phyloP scores from a whole-genome alignment of 1,140 invertebrate species.

The Drosophila lowei region DNA sequence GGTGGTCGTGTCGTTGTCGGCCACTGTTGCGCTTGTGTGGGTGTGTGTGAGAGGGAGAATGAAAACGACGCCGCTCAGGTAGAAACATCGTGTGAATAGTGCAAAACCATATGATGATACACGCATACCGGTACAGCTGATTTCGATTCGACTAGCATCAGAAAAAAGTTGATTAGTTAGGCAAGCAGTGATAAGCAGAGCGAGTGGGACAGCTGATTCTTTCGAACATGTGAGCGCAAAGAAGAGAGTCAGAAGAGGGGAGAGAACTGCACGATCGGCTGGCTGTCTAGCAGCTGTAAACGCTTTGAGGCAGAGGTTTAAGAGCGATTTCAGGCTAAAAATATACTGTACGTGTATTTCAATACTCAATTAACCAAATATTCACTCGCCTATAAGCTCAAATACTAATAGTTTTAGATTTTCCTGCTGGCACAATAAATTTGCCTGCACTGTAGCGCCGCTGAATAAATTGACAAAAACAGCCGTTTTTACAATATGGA shows the following conservation, averaged over 20 bases:
- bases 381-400: neutral
- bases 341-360: no score
- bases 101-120: conserved; percentile 68
- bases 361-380: neutral
- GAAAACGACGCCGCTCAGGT: conserved; percentile 34
- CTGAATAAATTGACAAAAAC: conserved; percentile 56
- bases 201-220: conserved; percentile 55
- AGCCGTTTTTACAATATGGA: conserved; percentile 77
- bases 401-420: neutral
- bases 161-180: conserved; percentile 67
- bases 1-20: no score
- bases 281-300: conserved; percentile 29
- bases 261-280: conserved; percentile 33
- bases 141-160: conserved; percentile 62
- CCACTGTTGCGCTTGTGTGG: conserved; percentile 8
- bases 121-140: conserved; percentile 77
- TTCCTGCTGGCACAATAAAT: conserved; percentile 38
- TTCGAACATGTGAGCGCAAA: conserved; percentile 43
- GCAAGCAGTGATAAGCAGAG: conserved; percentile 58
- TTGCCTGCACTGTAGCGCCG: conserved; percentile 42
- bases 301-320: no score
- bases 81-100: conserved; percentile 34
- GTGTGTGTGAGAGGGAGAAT: conserved; percentile 12
- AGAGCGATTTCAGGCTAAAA: no score
- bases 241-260: conserved; percentile 4